A percentile compares a stretch with the other conserved stretches of the same genome.
phyloP scores from a whole-genome alignment of 2,888 invertebrate species.

The Drosophila tripunctata region DNA sequence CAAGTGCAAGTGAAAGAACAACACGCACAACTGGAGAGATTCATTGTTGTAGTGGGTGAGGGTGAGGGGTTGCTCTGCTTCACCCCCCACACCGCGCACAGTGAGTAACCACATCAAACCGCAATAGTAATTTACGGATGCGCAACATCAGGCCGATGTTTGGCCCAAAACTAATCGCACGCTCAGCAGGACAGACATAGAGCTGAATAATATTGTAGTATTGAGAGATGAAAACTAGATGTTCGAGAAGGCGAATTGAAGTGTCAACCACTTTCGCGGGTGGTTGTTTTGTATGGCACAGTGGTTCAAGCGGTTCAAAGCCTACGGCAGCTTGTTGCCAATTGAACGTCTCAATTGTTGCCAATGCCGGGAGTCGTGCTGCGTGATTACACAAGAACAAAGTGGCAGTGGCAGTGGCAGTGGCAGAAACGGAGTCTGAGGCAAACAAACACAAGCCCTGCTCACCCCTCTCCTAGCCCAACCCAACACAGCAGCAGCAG shows the following conservation, averaged over 20 bases:
- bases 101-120: slow-evolving; percentile 65
- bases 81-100: slow-evolving; percentile 4
- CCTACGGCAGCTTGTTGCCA: slow-evolving; percentile 63
- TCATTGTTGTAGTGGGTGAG: slow-evolving; percentile 12
- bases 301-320: slow-evolving; percentile 18
- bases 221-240: too few species aligned
- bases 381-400: slow-evolving; percentile 68
- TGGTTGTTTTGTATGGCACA: slow-evolving; percentile 19
- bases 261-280: slow-evolving; percentile 50
- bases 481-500: not conserved
- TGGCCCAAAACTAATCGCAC: slow-evolving; percentile 71
- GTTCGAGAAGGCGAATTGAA: too few species aligned
- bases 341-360: slow-evolving; percentile 75
- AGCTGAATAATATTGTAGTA: too few species aligned
- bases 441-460: slow-evolving; percentile 59
- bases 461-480: slow-evolving; percentile 29
- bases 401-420: slow-evolving; percentile 25
- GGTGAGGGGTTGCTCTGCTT: too few species aligned
- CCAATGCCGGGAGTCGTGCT: slow-evolving; percentile 61
- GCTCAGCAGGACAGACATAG: slow-evolving; percentile 56
- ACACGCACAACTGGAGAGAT: slow-evolving; percentile 73
- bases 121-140: slow-evolving; percentile 81
- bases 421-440: slow-evolving; percentile 8
- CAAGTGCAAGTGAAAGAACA: slow-evolving; percentile 79
- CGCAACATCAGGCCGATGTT: slow-evolving; percentile 77